Conservation (phyloP, 2,888 invertebrate genomes). For the Troilus luridus region DNA sequence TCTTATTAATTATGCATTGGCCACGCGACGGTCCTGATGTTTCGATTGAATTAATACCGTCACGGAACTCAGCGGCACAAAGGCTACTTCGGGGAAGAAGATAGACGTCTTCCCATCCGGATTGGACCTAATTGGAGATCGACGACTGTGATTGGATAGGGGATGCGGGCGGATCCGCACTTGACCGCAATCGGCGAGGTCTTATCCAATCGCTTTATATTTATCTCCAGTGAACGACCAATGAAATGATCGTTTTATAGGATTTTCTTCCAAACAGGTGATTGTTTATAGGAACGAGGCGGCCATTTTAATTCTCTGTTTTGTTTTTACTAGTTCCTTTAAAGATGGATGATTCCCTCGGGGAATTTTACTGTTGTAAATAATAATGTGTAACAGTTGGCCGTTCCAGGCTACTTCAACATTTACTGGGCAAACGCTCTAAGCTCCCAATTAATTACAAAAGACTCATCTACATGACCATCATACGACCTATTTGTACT, state of each 20-base stretch:
- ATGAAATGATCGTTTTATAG: neutral
- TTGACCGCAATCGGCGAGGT: neutral
- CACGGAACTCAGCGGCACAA: neutral
- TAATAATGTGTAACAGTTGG: too few relatives aligned
- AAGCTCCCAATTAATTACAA: too few relatives aligned
- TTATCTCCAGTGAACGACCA: neutral
- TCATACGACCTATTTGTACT: too few relatives aligned
- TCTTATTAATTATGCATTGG: neutral
- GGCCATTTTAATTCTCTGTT: fast-evolving
- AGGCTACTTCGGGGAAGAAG: neutral
- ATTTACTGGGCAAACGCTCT: too few relatives aligned
- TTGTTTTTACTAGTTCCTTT: neutral
- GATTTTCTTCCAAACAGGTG: neutral
- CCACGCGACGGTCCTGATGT: neutral
- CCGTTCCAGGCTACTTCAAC: too few relatives aligned
- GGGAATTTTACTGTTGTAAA: too few relatives aligned
- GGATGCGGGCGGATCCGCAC: constrained; percentile 41
- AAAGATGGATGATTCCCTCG: neutral
- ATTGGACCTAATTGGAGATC: neutral
- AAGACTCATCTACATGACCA: too few relatives aligned
- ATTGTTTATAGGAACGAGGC: neutral
- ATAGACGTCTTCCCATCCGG: neutral
- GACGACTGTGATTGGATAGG: neutral
- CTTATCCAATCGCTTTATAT: neutral
- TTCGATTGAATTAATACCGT: neutral